Evolutionary conservation across 1,140 invertebrate species (phyloP).

Genomic region (Elymnias hypermnestra): DNA sequence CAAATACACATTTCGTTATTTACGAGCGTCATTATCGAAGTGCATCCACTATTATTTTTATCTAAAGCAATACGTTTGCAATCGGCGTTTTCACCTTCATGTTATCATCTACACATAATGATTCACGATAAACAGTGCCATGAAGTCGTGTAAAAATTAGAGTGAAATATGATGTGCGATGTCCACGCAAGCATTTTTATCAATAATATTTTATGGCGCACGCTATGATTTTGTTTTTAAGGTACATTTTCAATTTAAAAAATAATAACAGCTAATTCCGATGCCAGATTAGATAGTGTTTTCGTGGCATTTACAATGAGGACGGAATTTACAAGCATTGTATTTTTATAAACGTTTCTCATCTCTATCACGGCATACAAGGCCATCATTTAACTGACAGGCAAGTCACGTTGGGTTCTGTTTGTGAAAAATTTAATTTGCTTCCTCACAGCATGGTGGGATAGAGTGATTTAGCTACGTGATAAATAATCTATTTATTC

Average conservation of each 20-base stretch:
- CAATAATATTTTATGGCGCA: constrained; percentile 20
- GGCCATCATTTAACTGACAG: too few species aligned
- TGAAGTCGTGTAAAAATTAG: constrained; percentile 1
- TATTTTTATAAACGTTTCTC: constrained; percentile 2
- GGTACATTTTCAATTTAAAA: background rate
- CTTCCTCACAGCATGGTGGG: background rate
- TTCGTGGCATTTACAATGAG: constrained; percentile 8
- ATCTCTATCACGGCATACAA: background rate
- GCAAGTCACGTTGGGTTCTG: too few species aligned
- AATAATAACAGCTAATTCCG: background rate
- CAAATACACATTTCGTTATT: constrained; percentile 18
- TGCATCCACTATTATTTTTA: constrained; percentile 38
- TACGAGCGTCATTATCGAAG: constrained; percentile 35
- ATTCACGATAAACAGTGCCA: constrained; percentile 7
- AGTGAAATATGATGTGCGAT: constrained; percentile 17
- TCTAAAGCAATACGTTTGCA: constrained; percentile 41
- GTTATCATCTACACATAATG: constrained; percentile 22
- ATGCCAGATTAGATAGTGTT: constrained; percentile 10
- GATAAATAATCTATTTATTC: too few species aligned
- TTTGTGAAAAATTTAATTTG: background rate
- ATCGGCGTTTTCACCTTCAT: constrained; percentile 36
- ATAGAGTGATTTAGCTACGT: background rate
- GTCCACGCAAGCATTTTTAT: constrained; percentile 24
- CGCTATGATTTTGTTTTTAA: constrained; percentile 9
- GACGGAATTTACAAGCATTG: constrained; percentile 2